Base-by-base conservation (phyloP, 2,113 vertebrate genomes). In the Anarhynchus alexandrinus region DNA sequence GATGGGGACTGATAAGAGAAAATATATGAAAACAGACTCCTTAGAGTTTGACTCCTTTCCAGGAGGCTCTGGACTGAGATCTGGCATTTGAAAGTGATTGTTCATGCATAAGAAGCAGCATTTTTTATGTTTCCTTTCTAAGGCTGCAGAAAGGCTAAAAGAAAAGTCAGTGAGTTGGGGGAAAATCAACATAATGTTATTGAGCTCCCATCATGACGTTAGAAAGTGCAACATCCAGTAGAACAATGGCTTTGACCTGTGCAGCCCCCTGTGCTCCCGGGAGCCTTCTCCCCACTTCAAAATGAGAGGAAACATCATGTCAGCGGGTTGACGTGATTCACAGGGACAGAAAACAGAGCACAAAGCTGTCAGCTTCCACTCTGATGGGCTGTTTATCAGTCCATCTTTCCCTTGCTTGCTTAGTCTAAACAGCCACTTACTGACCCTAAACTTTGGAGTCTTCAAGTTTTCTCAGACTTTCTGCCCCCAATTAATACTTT, bases 21-120 rank as follows among this genome's bases (percentile, higher is more conserved):
- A 96, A 97, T 96, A 95, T 83, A 96, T 45, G 84, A 96, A 94
- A 96, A 97, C 96, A 97, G 81, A 93, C 86, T 97, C 95, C 88
- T 94, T 92, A 89, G 91, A 90, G 64, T 45, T 94, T 96, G 96
- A 96, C 77, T 97, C 40, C 58, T 93, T 96, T 97, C 96, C 97
- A 97, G 58, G 58, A 95, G 81, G 87, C 70, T 96, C 59, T 86
- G 90, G 67, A 83, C 82, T 84, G 72, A 96, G 71, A 86, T 94
- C 57, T 94, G 91, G 95, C 84, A 74, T 97, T 97, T 97, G 93
- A 95, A 95, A 96, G 82, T 66, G 84, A 76, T 93, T 96, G 88
- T 91, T 97, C 89, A 74, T 81, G 94, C 90, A 59, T 88, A 94
- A 93, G 72, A 83, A 94, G 81, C 62, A 96, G 29, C 8, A 22